phyloP scores from a whole-genome alignment of 2,797 vertebrate species.

The Sylvilagus floridanus region DNA sequence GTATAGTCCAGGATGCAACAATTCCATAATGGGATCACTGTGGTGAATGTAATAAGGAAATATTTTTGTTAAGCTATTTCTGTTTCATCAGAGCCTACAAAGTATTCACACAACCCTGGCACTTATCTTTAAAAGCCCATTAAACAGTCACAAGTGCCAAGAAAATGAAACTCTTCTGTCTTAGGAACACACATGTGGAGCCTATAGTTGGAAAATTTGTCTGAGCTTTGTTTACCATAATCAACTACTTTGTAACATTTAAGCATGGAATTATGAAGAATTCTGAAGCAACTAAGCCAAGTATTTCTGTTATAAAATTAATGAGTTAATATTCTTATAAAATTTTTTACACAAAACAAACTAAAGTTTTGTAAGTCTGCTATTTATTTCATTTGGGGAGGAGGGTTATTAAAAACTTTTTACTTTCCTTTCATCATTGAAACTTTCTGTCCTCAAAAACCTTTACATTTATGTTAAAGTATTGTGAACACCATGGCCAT shows the following conservation, averaged over 20 bases:
- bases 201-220: conserved; percentile 78
- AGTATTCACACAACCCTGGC: conserved; percentile 77
- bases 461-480: not conserved
- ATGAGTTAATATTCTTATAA: not conserved
- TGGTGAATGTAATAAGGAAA: conserved; percentile 75
- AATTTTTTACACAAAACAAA: not conserved
- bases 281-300: not conserved
- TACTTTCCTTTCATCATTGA: not conserved
- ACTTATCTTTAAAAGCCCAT: conserved; percentile 76
- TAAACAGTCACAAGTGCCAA: conserved; percentile 80
- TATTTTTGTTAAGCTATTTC: conserved; percentile 69
- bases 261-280: not conserved
- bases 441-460: not conserved
- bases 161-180: conserved; percentile 76
- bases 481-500: not conserved
- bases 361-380: not conserved
- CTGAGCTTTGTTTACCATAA: conserved; percentile 72
- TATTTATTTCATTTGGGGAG: not conserved
- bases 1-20: conserved; percentile 64
- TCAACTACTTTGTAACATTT: conserved; percentile 61
- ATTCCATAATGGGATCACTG: conserved; percentile 64
- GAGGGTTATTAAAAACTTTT: not conserved
- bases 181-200: conserved; percentile 76
- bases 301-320: conserved; percentile 8
- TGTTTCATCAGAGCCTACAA: conserved; percentile 66